Base-by-base conservation (phyloP, 2,888 invertebrate genomes). In the Hyposoter dolosus region DNA sequence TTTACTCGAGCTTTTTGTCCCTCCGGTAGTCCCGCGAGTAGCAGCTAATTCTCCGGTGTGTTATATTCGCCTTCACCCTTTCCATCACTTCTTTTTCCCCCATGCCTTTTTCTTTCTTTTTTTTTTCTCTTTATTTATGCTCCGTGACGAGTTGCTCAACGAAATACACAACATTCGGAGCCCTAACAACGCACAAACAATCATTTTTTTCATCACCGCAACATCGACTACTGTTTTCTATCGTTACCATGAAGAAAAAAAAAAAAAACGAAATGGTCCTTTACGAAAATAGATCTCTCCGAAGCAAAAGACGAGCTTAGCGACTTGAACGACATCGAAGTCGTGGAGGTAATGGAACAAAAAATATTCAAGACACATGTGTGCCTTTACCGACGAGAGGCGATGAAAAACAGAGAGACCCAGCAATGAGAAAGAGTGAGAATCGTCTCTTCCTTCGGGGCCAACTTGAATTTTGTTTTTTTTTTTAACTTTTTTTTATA, bases 1-100 rank as follows among this genome's bases (percentile, higher is more conserved):
- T 69, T 83, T 66, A 69, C 63, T 19, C 50, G 80, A 86, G 80
- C 80, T 86, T 86, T 86, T 86, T 86, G 83, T 86, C 83, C 83
- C 80, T 63, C 32, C 76, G 76, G 82, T 79, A 85, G 82, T 85
- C 72, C 56, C 76, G 43, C 63, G 50, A 83, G 83, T 80, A 83
- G 66, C 80, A 81, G 86, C 83, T 86, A 86, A 86, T 86, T 86
- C 83, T 72, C 77, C 83, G 80, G 63, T 83, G 85, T 83, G 86
- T 86, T 86, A 83, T 83, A 69, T 65, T 75, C 66, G 28, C 50
- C 63, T 72, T 23, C 60, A 45, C 56, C 69, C 60, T 15, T 35
- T 76, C 77, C 53, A 56, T 23, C 45, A 10, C 35, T 35, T 23
- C 69, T 63, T 56, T 35, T 69, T 23, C 66, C 23, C 71, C 69